A percentile compares a stretch with the other conserved stretches of the same genome.
Evolutionary conservation across 2,113 vertebrate genomes (phyloP).

Genomic region (Microcebus griseorufus): DNA sequence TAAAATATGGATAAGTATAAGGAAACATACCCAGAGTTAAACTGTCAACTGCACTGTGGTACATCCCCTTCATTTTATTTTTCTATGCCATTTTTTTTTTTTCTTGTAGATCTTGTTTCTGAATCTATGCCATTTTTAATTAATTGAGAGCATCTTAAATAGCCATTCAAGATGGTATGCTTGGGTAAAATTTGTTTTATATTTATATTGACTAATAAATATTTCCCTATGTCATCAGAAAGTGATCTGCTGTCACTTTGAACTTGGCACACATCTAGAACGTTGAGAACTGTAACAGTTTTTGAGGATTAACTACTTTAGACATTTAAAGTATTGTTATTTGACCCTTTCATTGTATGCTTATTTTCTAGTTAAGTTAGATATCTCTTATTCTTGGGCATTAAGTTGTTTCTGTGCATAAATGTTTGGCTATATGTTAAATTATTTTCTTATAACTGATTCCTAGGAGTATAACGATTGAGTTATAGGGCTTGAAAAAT

Average conservation of each 20-base stretch:
- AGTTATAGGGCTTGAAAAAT: background rate
- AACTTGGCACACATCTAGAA: background rate
- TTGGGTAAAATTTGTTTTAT: background rate
- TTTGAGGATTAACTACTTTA: background rate
- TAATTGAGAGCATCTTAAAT: background rate
- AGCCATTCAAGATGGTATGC: background rate
- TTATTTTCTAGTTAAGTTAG: background rate
- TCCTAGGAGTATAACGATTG: background rate
- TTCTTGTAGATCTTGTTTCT: too few relatives aligned
- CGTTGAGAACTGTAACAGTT: background rate
- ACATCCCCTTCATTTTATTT: background rate
- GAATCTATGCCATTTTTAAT: background rate
- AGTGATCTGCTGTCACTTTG: background rate
- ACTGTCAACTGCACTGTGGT: background rate
- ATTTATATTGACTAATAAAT: background rate
- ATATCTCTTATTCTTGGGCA: background rate
- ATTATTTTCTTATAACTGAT: slow-evolving; percentile 28
- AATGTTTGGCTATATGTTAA: background rate
- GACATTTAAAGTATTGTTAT: background rate
- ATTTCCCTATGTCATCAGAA: background rate
- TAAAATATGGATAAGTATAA: background rate
- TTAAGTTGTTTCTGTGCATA: background rate
- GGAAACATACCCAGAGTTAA: background rate
- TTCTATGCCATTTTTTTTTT: background rate
- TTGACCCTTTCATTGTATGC: background rate